These are phyloP conservation scores for Drosophila barbarae DNA, from an alignment of 2,888 invertebrate species.

Conservation along the genomic window DNA sequence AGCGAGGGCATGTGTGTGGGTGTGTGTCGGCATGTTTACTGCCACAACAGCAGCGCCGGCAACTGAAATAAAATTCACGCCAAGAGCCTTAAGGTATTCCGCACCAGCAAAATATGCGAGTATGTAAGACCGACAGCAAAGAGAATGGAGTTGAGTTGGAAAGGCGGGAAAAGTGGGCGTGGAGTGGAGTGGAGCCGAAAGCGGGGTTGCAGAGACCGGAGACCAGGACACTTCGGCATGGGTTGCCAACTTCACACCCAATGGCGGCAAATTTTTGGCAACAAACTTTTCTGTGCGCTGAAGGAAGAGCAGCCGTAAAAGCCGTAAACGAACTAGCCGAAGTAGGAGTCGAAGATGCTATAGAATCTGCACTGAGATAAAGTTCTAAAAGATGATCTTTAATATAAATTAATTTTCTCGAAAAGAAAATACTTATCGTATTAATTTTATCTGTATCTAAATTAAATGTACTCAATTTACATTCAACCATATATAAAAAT, in stretches of 20 bases:
- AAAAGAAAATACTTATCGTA: too few relatives aligned
- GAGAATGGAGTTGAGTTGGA: constrained; percentile 30
- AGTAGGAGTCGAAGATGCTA: constrained; percentile 16
- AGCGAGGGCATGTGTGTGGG: constrained; percentile 1
- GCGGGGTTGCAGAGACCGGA: neutral
- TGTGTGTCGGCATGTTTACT: constrained; percentile 55
- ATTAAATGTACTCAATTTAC: neutral
- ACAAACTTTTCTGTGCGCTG: constrained; percentile 58
- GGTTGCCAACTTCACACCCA: constrained; percentile 72
- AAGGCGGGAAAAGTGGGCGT: constrained; percentile 6
- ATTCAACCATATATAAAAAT: too few relatives aligned
- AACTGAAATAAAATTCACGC: constrained; percentile 68
- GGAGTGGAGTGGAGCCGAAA: neutral
- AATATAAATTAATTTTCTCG: neutral
- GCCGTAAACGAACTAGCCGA: constrained; percentile 38
- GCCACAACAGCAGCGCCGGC: constrained; percentile 56
- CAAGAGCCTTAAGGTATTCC: constrained; percentile 75
- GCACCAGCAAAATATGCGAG: constrained; percentile 69
- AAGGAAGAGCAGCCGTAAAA: constrained; percentile 39
- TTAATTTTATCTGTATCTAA: neutral
- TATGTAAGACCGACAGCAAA: constrained; percentile 49
- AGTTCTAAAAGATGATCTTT: neutral
- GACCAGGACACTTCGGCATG: constrained; percentile 16
- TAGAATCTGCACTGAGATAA: constrained; percentile 10
- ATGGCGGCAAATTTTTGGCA: constrained; percentile 74